Evolutionary conservation across 2,888 invertebrate genomes (phyloP), one percentile per base, ranked within the genome.

Genomic region (Oeneis ivallda): DNA sequence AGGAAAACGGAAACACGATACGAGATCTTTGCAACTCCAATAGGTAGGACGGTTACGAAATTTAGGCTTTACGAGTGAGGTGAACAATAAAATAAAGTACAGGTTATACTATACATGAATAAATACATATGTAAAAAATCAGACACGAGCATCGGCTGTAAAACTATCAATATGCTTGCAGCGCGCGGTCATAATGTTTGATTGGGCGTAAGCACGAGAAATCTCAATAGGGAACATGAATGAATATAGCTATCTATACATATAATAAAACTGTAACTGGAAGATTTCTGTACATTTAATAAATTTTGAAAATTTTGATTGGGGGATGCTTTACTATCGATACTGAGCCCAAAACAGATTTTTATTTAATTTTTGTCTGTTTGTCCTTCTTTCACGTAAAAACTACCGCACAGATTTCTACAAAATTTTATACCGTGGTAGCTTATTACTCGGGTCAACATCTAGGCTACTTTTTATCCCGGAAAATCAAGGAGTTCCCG

Each of bases 81-180:
- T 60, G 53, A 66, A 60, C 57, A 58, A 66, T 69, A 69, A 64
- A 68, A 68, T n/a, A 57, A 61, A 19, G 34, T 6, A n/a, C n/a
- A n/a, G n/a, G n/a, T n/a, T n/a, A n/a, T n/a, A n/a, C n/a, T 64
- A 68, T 67, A 73, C 69, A 72, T 69, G 67, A 71, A 74, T 71
- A 72, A 72, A 70, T 70, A 66, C 74, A 72, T 26, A 26, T 26
- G n/a, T 26, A 26, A 4, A 26, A 68, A 72, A 71, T 72, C 63
- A 72, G 68, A 74, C 73, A 73, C 72, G 71, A 74, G 66, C 69
- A 47, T 63, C 61, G 60, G 64, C 67, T 69, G 67, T 73, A 74
- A 75, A 75, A 71, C 71, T 74, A 74, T 72, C 72, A 72, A 70
- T n/a, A n/a, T 72, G 68, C 66, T 69, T 66, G 57, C 71, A 71